Conservation (phyloP, 2,888 invertebrate genomes). For the Cheiracanthium punctorium region DNA sequence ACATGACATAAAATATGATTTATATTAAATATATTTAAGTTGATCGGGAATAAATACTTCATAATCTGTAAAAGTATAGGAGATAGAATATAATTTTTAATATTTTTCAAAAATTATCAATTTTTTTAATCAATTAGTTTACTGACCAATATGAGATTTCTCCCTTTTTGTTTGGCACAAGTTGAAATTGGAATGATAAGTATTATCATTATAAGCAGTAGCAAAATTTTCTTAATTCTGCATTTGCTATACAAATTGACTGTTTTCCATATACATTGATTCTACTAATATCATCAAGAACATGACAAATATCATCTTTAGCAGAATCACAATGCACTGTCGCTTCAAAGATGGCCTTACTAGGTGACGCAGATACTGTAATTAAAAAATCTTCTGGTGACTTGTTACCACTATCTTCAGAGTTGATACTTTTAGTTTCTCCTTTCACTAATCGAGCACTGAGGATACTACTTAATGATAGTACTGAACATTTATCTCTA, state of each 20-base stretch:
- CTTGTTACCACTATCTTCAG: background rate
- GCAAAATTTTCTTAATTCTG: constrained; percentile 75
- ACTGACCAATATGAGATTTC: background rate
- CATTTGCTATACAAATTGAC: constrained; percentile 75
- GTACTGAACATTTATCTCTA: constrained; percentile 24
- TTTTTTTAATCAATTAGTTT: no score
- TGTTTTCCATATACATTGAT: constrained; percentile 76
- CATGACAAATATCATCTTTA: constrained; percentile 28
- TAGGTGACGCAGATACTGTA: constrained; percentile 82
- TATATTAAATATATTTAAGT: no score
- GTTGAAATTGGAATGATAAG: no score
- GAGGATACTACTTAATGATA: constrained; percentile 31
- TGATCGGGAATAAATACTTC: no score
- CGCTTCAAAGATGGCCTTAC: constrained; percentile 86
- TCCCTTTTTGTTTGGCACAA: background rate
- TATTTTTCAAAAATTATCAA: no score
- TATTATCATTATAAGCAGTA: constrained; percentile 73
- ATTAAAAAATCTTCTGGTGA: constrained; percentile 79
- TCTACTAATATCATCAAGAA: constrained; percentile 77
- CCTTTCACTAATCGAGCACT: constrained; percentile 33
- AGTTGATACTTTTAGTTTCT: constrained; percentile 2
- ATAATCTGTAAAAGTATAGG: no score
- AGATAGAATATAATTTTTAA: no score
- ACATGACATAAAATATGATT: no score
- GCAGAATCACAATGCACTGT: constrained; percentile 80